Conservation (phyloP, 2,113 vertebrate species). For the Dipodomys ordii region DNA sequence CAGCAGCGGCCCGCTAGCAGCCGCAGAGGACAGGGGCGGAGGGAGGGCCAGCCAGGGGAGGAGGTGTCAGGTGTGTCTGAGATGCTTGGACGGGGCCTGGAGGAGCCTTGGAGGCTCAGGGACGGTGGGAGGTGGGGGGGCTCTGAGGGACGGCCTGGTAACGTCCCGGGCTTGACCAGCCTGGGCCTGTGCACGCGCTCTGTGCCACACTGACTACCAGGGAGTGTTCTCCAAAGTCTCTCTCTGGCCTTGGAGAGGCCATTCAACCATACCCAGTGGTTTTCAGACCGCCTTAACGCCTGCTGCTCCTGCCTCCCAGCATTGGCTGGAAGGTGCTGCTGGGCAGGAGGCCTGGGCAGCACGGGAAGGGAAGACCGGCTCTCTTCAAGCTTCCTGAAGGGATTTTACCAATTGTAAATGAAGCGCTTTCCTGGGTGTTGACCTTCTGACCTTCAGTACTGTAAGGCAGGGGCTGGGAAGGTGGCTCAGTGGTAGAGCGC, state of each 20-base stretch:
- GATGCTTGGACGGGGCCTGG: background rate
- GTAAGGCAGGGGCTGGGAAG: background rate
- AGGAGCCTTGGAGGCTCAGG: background rate
- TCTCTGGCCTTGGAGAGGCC: no score
- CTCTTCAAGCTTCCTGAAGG: background rate
- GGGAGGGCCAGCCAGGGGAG: background rate
- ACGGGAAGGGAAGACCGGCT: background rate
- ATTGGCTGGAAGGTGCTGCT: background rate
- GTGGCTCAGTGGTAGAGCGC: background rate
- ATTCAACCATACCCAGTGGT: no score
- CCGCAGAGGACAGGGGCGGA: rapidly evolving
- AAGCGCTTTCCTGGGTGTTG: constrained; percentile 2
- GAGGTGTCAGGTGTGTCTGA: no score
- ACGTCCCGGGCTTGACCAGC: background rate
- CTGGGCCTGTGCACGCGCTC: no score
- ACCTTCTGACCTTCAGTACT: background rate
- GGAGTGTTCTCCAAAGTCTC: background rate
- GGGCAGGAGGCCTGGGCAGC: background rate
- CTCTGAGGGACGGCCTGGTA: rapidly evolving
- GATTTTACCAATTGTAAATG: constrained; percentile 9
- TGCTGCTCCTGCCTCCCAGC: background rate
- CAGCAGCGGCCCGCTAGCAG: constrained; percentile 44
- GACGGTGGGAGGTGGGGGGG: rapidly evolving
- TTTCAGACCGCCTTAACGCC: no score
- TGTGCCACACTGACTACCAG: rapidly evolving